Evolutionary conservation across 2,113 vertebrate species (phyloP), one percentile per base, ranked within the genome.

Genomic region (Indri indri): DNA sequence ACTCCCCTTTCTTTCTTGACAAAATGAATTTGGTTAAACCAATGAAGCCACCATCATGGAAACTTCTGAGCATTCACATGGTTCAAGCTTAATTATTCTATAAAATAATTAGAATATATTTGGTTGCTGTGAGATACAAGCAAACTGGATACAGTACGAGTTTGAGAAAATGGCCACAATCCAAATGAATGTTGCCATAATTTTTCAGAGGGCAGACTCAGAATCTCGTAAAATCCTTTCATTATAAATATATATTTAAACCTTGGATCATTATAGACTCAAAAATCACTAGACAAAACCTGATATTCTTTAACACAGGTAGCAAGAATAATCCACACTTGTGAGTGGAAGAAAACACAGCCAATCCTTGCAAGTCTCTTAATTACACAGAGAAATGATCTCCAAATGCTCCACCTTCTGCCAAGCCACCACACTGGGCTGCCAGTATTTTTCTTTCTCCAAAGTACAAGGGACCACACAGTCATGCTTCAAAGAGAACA

Each of bases 241-340:
- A 95, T 82, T 97, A 91, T 96, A 57, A 57, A 96, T 61, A 59
- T 59, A 12, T 40, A 59, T 40, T 61, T 61, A 96, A 96, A 92
- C 91, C 84, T 96, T 96, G 86, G 89, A 94, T 98, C 96, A 96
- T 96, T 97, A 96, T 86, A 97, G 96, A 97, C 91, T 95, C 87
- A 82, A 96, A 97, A 97, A n/a, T 91, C 68, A 50, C 85, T 80
- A 34, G 95, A 79, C 76, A 54, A 79, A n/a, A 79, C 47, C 32
- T 54, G 50, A n/a, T n/a, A 54, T 13, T 54, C 50, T 54, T 37
- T 54, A 54, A 54, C 50, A 79, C 50, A 54, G 45, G 50, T 54
- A 54, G 50, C 11, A 54, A n/a, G 1, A 22, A 79, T n/a, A 54
- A n/a, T 23, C 25, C 25, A 59, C 9, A 71, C 32, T 54, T 22